phyloP scores from a whole-genome alignment of 2,113 vertebrate genomes.

The Salvelinus alpinus region DNA sequence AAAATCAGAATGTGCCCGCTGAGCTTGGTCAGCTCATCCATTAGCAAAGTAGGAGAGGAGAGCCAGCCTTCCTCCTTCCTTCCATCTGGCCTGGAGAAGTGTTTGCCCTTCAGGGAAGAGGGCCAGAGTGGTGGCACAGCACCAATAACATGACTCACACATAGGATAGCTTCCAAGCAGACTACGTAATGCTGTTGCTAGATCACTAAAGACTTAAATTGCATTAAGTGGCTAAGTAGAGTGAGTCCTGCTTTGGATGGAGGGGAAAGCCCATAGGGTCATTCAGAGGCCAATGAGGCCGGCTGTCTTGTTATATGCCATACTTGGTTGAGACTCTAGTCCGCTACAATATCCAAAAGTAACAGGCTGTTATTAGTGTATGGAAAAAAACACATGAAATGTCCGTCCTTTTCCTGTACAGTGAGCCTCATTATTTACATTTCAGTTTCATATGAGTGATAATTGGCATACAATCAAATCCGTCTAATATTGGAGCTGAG shows the following conservation, averaged over 20 bases:
- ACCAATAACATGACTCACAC: not conserved
- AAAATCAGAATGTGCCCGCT: too few relatives aligned
- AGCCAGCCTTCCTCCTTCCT: not conserved
- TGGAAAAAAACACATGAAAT: not conserved
- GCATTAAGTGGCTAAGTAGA: too few relatives aligned
- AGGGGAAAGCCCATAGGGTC: not conserved
- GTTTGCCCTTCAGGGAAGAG: not conserved
- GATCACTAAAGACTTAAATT: too few relatives aligned
- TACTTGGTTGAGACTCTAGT: not conserved
- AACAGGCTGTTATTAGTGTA: not conserved
- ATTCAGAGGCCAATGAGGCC: not conserved
- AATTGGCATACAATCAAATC: not conserved
- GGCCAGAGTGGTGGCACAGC: not conserved
- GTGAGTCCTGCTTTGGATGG: too few relatives aligned
- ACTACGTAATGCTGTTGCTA: too few relatives aligned
- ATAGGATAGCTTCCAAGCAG: too few relatives aligned
- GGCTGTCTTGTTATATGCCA: not conserved
- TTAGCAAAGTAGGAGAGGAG: slow-evolving; percentile 6
- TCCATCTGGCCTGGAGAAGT: not conserved
- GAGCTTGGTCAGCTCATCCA: not conserved
- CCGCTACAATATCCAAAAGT: not conserved
- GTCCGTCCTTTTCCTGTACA: not conserved
- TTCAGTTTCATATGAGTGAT: not conserved
- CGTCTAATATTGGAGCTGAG: slow-evolving; percentile 27
- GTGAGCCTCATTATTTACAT: not conserved